Base-by-base conservation (phyloP, 2,888 invertebrate species). In the Melikaiella ostensackeni region DNA sequence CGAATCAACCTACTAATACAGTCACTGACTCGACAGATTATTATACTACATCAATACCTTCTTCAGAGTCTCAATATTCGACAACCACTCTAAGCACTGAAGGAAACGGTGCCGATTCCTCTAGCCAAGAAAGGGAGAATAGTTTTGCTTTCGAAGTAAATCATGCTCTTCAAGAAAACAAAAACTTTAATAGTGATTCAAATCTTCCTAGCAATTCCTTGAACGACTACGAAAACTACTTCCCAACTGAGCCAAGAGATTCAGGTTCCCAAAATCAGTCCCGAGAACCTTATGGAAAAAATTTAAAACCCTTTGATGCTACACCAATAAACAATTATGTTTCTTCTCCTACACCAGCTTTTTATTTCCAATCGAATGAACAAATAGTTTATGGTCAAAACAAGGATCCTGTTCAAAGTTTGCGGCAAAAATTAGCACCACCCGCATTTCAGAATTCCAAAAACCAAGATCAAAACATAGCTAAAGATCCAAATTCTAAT, bases 61-160 rank as follows among this genome's bases (percentile, higher is more conserved):
- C 77, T 46, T 19, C 75, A 16, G 81, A 81, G 55, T 59, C 77
- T 7, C 80, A 82, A 21, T 82, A 83, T 57, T 74, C 75, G 24
- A 84, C 84, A 8, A 81, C 87, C 0, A 81, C 84, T 3, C 35
- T 77, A 35, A 82, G 76, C 75, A 77, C 83, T 1, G 78, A 79
- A 27, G 70, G 79, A 16, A 81, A 82, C 46, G 80, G 80, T 77
- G 82, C 78, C 59, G 82, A 84, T 78, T 27, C 64, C 75, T 8
- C 75, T 66, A 27, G 27, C 7, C 11, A 59, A 21, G 13, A 74
- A 61, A 80, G 75, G 21, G 77, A 80, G 6, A 85, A 84, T 21
- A 84, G 92, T 55, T 87, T 92, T 8, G 92, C 92, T n/a, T 91
- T 93, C 7, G 92, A 92, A 70, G 92, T 93, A 0, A 93, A 93